Conservation (phyloP, 2,113 vertebrate species). For the Tretioscincus oriximinensis region DNA sequence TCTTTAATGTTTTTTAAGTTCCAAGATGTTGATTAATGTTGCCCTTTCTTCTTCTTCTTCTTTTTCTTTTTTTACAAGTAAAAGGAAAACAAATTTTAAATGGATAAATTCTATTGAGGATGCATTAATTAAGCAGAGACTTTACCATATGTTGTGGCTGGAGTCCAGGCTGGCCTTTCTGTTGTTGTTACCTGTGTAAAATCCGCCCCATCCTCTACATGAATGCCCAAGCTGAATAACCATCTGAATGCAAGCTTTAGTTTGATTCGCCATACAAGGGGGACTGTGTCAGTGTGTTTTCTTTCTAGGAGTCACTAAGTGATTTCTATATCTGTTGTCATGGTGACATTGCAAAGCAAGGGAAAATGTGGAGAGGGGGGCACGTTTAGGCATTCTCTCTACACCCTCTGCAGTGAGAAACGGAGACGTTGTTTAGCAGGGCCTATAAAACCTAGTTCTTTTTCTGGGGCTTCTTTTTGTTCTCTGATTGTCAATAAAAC, state of each 20-base stretch:
- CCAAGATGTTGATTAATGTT: slow-evolving; percentile 85
- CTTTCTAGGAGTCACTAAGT: slow-evolving; percentile 94
- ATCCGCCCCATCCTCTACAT: slow-evolving; percentile 87
- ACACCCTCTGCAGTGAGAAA: slow-evolving; percentile 78
- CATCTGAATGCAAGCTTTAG: slow-evolving; percentile 88
- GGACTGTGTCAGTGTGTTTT: slow-evolving; percentile 92
- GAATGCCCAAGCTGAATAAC: slow-evolving; percentile 90
- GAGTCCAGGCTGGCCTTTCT: slow-evolving; percentile 82
- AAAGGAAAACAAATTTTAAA: slow-evolving; percentile 88
- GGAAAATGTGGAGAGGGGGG: slow-evolving; percentile 81
- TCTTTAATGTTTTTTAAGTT: slow-evolving; percentile 85
- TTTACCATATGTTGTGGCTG: slow-evolving; percentile 79
- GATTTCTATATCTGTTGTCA: slow-evolving; percentile 99
- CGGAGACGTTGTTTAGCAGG: slow-evolving; percentile 82
- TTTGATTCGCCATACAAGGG: slow-evolving; percentile 92
- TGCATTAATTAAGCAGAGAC: slow-evolving; percentile 83
- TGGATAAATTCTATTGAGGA: slow-evolving; percentile 85
- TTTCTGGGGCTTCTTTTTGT: slow-evolving; percentile 86
- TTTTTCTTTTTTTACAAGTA: slow-evolving; percentile 83
- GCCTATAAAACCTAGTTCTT: slow-evolving; percentile 86
- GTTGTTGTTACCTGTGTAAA: slow-evolving; percentile 87
- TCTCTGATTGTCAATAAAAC: slow-evolving; percentile 88
- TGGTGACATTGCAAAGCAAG: slow-evolving; percentile 89
- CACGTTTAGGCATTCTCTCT: slow-evolving; percentile 90
- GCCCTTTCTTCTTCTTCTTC: slow-evolving; percentile 77